These are phyloP conservation scores for Strigops habroptila DNA, from an alignment of 2,113 vertebrate genomes.

Conservation along the genomic window DNA sequence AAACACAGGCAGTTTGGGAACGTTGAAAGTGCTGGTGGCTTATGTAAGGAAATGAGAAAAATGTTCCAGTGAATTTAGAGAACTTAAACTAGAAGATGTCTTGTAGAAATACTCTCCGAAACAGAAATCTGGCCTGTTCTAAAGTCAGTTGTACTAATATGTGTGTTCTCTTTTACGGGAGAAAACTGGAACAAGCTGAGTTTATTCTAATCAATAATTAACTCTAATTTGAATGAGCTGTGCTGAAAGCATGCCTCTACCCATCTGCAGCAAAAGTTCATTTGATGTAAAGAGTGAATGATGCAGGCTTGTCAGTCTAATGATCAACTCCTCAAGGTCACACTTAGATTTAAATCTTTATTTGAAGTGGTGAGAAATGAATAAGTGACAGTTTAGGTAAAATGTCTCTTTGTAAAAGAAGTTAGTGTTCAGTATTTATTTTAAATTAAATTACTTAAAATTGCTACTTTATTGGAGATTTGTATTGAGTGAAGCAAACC, in stretches of 20 bases:
- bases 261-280: not conserved
- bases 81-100: not conserved
- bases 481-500: not conserved
- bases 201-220: conserved; percentile 29
- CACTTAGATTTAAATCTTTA: not conserved
- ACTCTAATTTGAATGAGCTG: not conserved
- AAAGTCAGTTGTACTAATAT: not conserved
- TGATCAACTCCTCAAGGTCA: not conserved
- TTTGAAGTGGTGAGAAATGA: not conserved
- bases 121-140: not conserved
- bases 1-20: not conserved
- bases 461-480: not conserved
- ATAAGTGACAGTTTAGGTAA: not conserved
- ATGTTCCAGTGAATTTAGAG: not conserved
- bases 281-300: not conserved
- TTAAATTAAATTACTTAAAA: not conserved
- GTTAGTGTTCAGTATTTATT: not conserved
- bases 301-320: not conserved
- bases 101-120: not conserved
- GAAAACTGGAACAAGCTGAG: not conserved
- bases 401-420: not conserved
- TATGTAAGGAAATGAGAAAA: not conserved
- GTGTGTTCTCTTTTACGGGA: not conserved
- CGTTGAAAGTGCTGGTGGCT: not conserved
- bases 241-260: not conserved